These are phyloP conservation scores for Solenopsis fugax DNA, from an alignment of 1,140 invertebrate species.

Conservation along the genomic window DNA sequence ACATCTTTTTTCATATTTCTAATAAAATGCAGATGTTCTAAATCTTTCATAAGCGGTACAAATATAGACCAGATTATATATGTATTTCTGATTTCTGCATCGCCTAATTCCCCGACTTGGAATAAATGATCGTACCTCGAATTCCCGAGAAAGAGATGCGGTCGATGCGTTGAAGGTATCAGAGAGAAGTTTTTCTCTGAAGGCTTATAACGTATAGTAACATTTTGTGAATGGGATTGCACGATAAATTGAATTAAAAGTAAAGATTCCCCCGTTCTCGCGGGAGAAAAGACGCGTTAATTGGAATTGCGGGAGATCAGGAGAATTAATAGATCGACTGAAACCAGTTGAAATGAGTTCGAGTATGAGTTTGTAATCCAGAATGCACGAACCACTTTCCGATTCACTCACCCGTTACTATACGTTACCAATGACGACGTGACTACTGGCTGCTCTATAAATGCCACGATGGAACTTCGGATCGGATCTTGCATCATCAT, in stretches of 20 bases:
- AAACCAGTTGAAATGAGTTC: not conserved
- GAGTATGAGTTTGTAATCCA: not conserved
- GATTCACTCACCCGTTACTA: slow-evolving; percentile 28
- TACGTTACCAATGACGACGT: not conserved
- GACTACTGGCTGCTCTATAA: slow-evolving; percentile 6
- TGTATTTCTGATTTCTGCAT: not conserved
- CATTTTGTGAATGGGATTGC: slow-evolving; percentile 26
- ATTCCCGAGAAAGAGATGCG: not conserved
- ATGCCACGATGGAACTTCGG: slow-evolving; percentile 32
- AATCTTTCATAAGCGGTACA: not conserved
- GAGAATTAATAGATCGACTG: not conserved
- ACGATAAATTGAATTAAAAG: slow-evolving; percentile 7
- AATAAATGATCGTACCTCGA: not conserved
- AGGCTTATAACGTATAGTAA: slow-evolving; percentile 1
- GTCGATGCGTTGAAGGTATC: slow-evolving; percentile 13
- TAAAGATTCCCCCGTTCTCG: not conserved
- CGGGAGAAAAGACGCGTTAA: not conserved
- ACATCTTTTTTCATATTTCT: not conserved
- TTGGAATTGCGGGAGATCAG: slow-evolving; percentile 3
- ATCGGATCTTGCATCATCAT: slow-evolving; percentile 6
- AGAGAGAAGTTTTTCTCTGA: not conserved
- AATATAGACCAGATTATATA: not conserved
- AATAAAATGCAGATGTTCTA: not conserved
- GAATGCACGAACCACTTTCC: not conserved
- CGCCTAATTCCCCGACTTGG: not conserved